Conservation (phyloP, 2,113 vertebrate genomes). For the Pimephales promelas region DNA sequence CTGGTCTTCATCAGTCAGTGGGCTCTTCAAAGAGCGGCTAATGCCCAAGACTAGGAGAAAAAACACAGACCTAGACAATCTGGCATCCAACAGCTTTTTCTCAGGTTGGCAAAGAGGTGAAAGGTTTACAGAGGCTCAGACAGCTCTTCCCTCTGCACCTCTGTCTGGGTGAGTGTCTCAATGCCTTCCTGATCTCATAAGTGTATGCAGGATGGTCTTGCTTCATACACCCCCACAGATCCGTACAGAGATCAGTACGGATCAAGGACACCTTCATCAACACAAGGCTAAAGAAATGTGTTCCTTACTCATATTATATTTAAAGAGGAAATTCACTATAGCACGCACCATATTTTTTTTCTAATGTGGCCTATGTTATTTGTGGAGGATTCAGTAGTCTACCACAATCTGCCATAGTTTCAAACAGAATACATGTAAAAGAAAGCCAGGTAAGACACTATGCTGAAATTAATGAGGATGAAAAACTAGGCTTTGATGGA, state of each 20-base stretch:
- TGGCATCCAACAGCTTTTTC: constrained; percentile 51
- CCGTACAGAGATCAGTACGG: background rate
- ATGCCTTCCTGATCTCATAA: constrained; percentile 15
- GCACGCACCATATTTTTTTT: background rate
- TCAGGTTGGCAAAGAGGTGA: constrained; percentile 50
- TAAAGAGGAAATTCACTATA: background rate
- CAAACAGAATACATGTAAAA: too few species aligned
- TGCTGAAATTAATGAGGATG: too few species aligned
- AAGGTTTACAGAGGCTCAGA: constrained; percentile 51
- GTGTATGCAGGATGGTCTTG: constrained; percentile 21
- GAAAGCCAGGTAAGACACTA: too few species aligned
- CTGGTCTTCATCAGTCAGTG: constrained; percentile 47
- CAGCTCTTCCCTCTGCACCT: constrained; percentile 29
- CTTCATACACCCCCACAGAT: background rate
- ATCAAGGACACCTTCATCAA: constrained; percentile 13
- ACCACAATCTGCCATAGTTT: too few species aligned
- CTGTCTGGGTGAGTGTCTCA: constrained; percentile 25
- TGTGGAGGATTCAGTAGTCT: too few species aligned
- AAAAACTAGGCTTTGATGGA: too few species aligned
- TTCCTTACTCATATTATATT: background rate
- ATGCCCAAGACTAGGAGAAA: constrained; percentile 45
- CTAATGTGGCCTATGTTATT: background rate
- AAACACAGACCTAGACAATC: constrained; percentile 52
- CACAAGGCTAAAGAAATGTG: background rate
- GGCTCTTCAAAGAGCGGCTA: constrained; percentile 39